Conservation (phyloP, 2,888 invertebrate genomes). For the Lasioglossum calceatum region DNA sequence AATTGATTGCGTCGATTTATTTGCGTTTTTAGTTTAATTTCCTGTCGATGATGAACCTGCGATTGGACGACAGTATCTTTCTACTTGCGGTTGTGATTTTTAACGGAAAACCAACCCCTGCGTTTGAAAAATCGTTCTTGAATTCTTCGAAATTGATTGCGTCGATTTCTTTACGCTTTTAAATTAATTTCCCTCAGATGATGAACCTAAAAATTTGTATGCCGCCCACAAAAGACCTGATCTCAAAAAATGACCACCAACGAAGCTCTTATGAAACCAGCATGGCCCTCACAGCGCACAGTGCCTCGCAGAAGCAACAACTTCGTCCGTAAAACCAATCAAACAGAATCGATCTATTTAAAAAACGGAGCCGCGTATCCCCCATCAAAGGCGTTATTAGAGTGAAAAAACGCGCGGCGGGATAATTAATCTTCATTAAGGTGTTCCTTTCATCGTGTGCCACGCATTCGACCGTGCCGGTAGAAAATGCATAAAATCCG, state of each 20-base stretch:
- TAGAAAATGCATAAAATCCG: conserved; percentile 8
- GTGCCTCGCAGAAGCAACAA: neutral
- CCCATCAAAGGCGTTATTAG: neutral
- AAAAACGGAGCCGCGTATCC: neutral
- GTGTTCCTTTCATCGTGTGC: neutral
- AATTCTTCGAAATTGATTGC: neutral
- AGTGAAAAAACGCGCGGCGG: neutral
- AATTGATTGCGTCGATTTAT: neutral
- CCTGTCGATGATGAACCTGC: too few relatives aligned
- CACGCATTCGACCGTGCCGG: neutral
- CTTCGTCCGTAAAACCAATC: neutral
- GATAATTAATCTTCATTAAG: conserved; percentile 10
- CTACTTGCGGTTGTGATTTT: too few relatives aligned
- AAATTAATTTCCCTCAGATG: too few relatives aligned
- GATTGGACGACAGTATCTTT: too few relatives aligned
- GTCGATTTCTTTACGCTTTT: neutral
- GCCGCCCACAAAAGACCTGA: too few relatives aligned
- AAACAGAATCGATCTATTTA: neutral
- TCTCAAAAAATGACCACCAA: too few relatives aligned
- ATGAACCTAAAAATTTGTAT: too few relatives aligned
- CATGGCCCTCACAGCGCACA: neutral
- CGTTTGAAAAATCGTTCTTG: too few relatives aligned
- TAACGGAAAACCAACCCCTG: too few relatives aligned
- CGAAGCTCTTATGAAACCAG: too few relatives aligned
- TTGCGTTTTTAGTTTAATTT: neutral